phyloP scores from a whole-genome alignment of 2,797 vertebrate species.

The Sebastes cheni region DNA sequence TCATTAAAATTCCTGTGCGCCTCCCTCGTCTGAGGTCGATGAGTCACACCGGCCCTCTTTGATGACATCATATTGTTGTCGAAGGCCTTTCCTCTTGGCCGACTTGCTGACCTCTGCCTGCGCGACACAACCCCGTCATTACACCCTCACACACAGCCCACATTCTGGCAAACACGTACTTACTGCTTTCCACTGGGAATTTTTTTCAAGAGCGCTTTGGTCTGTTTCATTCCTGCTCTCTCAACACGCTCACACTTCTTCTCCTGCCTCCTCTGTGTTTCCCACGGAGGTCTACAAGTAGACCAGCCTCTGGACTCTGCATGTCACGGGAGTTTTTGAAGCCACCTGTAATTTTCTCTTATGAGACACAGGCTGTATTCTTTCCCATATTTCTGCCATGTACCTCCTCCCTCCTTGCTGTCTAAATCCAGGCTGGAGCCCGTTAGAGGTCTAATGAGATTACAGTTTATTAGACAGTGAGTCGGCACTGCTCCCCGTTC shows the following conservation, averaged over 20 bases:
- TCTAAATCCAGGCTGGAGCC: constrained; percentile 66
- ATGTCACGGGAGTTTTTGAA: constrained; percentile 25
- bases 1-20: constrained; percentile 75
- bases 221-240: constrained; percentile 46
- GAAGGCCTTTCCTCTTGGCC: constrained; percentile 61
- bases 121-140: constrained; percentile 78
- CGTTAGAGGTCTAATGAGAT: constrained; percentile 74
- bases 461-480: constrained; percentile 73
- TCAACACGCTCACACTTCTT: constrained; percentile 44
- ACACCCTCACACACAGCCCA: constrained; percentile 69
- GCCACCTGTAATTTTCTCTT: constrained; percentile 61
- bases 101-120: constrained; percentile 77
- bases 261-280: constrained; percentile 59
- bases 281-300: constrained; percentile 46
- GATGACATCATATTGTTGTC: constrained; percentile 83
- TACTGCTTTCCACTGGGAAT: constrained; percentile 64
- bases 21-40: constrained; percentile 71
- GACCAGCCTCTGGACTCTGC: constrained; percentile 41
- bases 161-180: constrained; percentile 69
- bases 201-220: constrained; percentile 51
- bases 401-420: constrained; percentile 35
- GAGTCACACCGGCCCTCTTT: constrained; percentile 79
- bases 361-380: constrained; percentile 37
- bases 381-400: constrained; percentile 30
- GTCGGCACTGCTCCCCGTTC: constrained; percentile 49